phyloP scores from a whole-genome alignment of 2,113 vertebrate species.

The Thymallus thymallus region DNA sequence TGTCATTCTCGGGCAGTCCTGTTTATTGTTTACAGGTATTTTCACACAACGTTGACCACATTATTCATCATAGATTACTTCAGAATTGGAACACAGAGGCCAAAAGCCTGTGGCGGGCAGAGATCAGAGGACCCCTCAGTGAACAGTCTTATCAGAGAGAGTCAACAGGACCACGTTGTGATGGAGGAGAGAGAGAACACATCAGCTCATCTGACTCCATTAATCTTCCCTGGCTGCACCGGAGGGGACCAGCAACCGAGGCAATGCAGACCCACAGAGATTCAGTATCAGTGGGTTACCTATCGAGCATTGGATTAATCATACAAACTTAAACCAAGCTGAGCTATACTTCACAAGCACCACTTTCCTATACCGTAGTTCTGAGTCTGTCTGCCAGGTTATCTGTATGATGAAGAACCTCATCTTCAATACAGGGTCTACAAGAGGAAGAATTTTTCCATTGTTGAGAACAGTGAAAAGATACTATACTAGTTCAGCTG shows the following conservation, averaged over 20 bases:
- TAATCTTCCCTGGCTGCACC: conserved; percentile 50
- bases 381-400: conserved; percentile 46
- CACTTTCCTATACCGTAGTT: conserved; percentile 33
- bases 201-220: conserved; percentile 47
- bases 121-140: conserved; percentile 53
- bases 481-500: conserved; percentile 13
- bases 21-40: conserved; percentile 21
- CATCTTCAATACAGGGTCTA: conserved; percentile 29
- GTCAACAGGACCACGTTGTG: conserved; percentile 47
- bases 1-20: conserved; percentile 9
- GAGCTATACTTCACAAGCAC: conserved; percentile 42
- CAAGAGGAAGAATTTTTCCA: conserved; percentile 30
- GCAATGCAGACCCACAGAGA: conserved; percentile 40
- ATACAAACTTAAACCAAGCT: conserved; percentile 53
- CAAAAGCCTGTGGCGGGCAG: conserved; percentile 32
- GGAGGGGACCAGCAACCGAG: conserved; percentile 36
- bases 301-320: conserved; percentile 52
- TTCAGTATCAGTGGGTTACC: conserved; percentile 35
- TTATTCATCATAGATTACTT: conserved; percentile 44
- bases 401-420: conserved; percentile 50
- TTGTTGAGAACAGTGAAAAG: conserved; percentile 24
- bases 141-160: conserved; percentile 44
- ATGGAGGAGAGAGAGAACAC: conserved; percentile 58
- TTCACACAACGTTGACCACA: conserved; percentile 5
- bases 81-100: conserved; percentile 13